phyloP scores from a whole-genome alignment of 2,113 vertebrate species.

The Lampris incognitus region DNA sequence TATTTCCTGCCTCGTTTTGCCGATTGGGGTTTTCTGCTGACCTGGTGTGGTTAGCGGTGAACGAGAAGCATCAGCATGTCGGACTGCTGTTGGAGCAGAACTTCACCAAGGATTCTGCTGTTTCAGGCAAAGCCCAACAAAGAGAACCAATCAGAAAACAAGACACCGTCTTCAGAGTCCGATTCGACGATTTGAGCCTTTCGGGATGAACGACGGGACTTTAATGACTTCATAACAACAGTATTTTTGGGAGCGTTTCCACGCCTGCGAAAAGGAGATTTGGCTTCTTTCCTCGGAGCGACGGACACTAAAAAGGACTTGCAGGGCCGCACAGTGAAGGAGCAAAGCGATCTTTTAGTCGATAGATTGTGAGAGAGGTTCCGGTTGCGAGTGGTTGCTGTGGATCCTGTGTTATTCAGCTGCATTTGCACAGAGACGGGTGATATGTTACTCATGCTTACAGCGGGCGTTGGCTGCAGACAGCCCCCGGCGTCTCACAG shows the following conservation, averaged over 20 bases:
- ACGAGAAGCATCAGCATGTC: conserved; percentile 19
- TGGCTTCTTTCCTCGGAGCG: conserved; percentile 47
- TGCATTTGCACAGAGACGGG: conserved; percentile 70
- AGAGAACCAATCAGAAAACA: neutral
- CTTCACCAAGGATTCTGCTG: conserved; percentile 43
- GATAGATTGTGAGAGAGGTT: conserved; percentile 48
- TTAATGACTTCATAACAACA: conserved; percentile 61
- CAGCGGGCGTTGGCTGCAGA: conserved; percentile 36
- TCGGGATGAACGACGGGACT: conserved; percentile 54
- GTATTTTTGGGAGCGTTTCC: conserved; percentile 65
- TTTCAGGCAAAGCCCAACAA: no score
- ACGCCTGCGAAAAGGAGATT: conserved; percentile 62
- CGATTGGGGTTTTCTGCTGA: conserved; percentile 37
- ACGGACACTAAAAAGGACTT: conserved; percentile 56
- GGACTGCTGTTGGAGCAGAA: conserved; percentile 47
- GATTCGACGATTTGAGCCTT: conserved; percentile 25
- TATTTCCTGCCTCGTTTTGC: conserved; percentile 31
- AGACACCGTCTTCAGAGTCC: conserved; percentile 3
- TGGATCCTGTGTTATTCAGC: conserved; percentile 64
- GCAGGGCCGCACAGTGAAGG: conserved; percentile 27
- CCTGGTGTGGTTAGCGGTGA: conserved; percentile 17
- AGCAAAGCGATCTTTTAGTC: conserved; percentile 31
- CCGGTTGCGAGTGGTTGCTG: conserved; percentile 62
- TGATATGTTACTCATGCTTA: conserved; percentile 42
- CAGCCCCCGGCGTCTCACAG: conserved; percentile 20